Conservation (phyloP, 2,113 vertebrate species). For the Pterocles gutturalis region DNA sequence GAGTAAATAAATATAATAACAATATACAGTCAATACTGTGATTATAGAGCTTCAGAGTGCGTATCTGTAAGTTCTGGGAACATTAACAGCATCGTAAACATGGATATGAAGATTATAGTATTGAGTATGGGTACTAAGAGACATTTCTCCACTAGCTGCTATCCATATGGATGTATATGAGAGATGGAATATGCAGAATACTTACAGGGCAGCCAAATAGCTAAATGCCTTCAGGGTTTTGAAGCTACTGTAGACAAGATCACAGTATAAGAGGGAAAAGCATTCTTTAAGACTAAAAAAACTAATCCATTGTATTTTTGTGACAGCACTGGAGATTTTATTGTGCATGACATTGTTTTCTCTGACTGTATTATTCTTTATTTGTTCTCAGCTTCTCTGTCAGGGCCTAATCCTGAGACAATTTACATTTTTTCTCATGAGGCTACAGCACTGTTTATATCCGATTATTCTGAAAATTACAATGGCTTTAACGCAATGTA, state of each 20-base stretch:
- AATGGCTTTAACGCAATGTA: constrained; percentile 86
- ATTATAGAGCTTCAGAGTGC: background rate
- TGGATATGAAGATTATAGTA: background rate
- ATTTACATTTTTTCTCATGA: constrained; percentile 85
- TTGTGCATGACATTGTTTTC: background rate
- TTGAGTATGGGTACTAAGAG: background rate
- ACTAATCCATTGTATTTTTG: background rate
- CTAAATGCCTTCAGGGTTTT: background rate
- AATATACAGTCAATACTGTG: background rate
- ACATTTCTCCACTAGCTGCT: background rate
- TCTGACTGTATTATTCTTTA: background rate
- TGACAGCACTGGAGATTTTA: background rate
- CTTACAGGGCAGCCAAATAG: background rate
- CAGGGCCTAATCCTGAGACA: constrained; percentile 74
- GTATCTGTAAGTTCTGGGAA: background rate
- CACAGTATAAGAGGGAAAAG: background rate
- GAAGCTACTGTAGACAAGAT: background rate
- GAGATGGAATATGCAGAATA: background rate
- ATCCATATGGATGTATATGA: background rate
- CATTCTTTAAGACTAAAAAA: background rate
- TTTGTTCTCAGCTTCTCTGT: constrained; percentile 80
- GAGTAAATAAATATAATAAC: background rate
- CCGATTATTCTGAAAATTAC: constrained; percentile 73
- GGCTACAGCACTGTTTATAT: constrained; percentile 82
- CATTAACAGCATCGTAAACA: background rate